Conservation (phyloP, 1,140 invertebrate genomes). For the Drosophila ercepeae region DNA sequence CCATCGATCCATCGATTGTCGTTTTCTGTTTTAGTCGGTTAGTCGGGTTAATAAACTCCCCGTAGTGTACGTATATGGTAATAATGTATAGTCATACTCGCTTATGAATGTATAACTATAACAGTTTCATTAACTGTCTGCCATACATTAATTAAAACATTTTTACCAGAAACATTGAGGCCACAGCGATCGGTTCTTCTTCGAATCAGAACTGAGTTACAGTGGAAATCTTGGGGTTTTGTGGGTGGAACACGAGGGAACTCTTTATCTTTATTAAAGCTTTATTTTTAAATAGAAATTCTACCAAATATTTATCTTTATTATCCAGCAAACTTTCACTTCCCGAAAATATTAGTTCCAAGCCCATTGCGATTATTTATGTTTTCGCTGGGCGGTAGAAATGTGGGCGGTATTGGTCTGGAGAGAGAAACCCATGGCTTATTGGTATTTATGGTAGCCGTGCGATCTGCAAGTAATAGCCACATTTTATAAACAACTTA, state of each 20-base stretch:
- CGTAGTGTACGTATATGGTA: constrained; percentile 58
- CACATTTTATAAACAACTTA: constrained; percentile 83
- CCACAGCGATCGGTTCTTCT: constrained; percentile 53
- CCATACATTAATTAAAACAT: constrained; percentile 81
- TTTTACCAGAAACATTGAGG: constrained; percentile 51
- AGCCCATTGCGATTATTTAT: constrained; percentile 54
- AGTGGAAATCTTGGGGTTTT: constrained; percentile 30
- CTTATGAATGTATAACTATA: constrained; percentile 64
- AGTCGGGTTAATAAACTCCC: constrained; percentile 74
- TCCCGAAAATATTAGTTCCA: constrained; percentile 5
- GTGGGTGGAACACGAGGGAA: not conserved
- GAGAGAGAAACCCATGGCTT: constrained; percentile 58
- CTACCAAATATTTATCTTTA: not conserved
- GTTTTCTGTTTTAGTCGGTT: constrained; percentile 45
- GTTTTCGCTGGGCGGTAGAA: constrained; percentile 1
- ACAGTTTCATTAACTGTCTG: constrained; percentile 78
- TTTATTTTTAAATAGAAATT: not conserved
- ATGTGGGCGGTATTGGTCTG: constrained; percentile 10
- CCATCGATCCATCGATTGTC: constrained; percentile 39
- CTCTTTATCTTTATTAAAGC: not conserved
- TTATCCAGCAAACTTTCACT: constrained; percentile 16
- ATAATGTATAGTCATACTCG: constrained; percentile 58
- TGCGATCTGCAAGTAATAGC: constrained; percentile 67
- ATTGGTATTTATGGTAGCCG: constrained; percentile 63
- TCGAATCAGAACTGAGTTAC: constrained; percentile 24